These are phyloP conservation scores for Protonemura montana DNA, from an alignment of 2,888 invertebrate genomes.

Conservation along the genomic window DNA sequence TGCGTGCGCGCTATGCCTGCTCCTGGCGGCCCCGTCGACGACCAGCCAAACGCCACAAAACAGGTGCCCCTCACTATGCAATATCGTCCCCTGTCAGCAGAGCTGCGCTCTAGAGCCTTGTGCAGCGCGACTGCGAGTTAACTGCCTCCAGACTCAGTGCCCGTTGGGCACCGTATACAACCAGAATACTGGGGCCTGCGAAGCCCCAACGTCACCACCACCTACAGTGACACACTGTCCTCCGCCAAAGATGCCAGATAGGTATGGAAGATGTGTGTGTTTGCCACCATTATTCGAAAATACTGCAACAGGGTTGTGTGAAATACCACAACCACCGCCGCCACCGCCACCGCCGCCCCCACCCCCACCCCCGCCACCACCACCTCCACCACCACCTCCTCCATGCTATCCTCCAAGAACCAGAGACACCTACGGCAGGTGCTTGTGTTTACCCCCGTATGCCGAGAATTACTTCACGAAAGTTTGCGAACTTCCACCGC, in stretches of 20 bases:
- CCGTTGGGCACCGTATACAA: too few species aligned
- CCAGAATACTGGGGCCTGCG: too few species aligned
- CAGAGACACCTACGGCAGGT: not conserved
- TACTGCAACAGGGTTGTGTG: not conserved
- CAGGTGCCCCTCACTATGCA: too few species aligned
- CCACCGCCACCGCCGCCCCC: not conserved
- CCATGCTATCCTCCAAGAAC: not conserved
- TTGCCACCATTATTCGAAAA: slow-evolving; percentile 32
- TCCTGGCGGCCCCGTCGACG: too few species aligned
- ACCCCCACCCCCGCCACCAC: slow-evolving; percentile 13
- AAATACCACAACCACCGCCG: not conserved
- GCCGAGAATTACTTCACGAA: not conserved
- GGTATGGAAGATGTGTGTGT: not conserved
- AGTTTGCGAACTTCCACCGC: not conserved
- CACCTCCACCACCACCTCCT: slow-evolving; percentile 12
- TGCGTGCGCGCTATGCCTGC: too few species aligned
- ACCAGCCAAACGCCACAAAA: too few species aligned
- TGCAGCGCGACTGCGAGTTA: too few species aligned
- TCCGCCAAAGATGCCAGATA: not conserved
- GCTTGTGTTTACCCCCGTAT: not conserved
- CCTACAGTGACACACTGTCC: not conserved
- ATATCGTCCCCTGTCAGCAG: too few species aligned
- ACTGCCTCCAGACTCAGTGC: too few species aligned
- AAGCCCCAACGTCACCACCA: not conserved
- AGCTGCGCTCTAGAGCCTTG: too few species aligned